phyloP scores from a whole-genome alignment of 2,113 vertebrate genomes.

The Ctenodactylus gundi region DNA sequence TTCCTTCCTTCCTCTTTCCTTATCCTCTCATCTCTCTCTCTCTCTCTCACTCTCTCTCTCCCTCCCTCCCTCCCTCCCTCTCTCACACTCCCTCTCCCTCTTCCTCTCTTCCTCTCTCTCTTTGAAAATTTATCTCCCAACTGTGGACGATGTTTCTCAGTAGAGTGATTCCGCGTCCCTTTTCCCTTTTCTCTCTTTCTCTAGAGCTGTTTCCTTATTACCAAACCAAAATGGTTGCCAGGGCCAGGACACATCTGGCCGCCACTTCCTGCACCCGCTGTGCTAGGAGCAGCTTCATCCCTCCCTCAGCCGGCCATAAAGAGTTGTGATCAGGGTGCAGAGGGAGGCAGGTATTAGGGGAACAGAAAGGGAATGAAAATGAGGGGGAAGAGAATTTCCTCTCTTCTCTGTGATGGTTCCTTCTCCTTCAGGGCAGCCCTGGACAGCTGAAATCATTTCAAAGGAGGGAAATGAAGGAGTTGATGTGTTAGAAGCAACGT shows the following conservation, averaged over 20 bases:
- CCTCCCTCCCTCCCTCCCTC: neutral
- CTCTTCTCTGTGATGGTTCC: neutral
- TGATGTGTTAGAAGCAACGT: neutral
- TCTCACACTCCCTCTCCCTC: neutral
- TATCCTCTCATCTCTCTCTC: neutral
- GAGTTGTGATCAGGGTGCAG: neutral
- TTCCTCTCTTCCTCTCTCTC: neutral
- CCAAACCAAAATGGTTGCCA: neutral
- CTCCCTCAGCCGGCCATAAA: neutral
- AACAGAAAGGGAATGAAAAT: neutral
- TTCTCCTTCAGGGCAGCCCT: neutral
- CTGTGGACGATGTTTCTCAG: neutral
- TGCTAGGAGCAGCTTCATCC: neutral
- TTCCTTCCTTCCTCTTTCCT: neutral
- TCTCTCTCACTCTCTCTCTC: neutral
- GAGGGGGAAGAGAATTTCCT: neutral
- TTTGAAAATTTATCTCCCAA: slow-evolving; percentile 1
- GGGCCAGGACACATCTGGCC: slow-evolving; percentile 26
- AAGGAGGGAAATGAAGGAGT: neutral
- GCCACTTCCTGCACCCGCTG: neutral
- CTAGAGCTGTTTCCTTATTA: neutral
- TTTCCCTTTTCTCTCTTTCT: neutral
- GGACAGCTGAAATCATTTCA: slow-evolving; percentile 10
- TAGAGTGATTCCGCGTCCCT: neutral
- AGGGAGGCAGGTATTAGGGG: neutral